Percentiles rank a stretch among this genome's conserved stretches.
These are phyloP conservation scores for Gallinago paraguaiae DNA, from an alignment of 2,113 vertebrate genomes.

Conservation along the genomic window DNA sequence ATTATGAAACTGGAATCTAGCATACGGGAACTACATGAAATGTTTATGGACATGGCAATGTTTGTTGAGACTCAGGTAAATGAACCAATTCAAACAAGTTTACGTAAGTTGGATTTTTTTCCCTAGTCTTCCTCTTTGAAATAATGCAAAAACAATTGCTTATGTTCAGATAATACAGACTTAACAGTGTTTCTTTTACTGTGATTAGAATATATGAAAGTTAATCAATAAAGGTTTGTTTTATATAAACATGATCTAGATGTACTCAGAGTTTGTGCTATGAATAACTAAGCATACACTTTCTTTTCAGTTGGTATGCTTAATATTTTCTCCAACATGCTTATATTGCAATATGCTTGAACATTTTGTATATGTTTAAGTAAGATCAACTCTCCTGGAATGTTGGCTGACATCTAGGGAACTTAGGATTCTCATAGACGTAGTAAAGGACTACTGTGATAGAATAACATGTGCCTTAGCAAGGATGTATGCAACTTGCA, in stretches of 20 bases:
- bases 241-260: background rate
- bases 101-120: rapidly evolving
- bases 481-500: background rate
- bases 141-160: background rate
- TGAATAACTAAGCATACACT: background rate
- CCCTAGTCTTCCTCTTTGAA: background rate
- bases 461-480: background rate
- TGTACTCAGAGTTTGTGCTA: background rate
- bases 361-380: background rate
- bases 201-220: background rate
- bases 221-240: background rate
- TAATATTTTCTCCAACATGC: background rate
- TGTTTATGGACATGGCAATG: conserved; percentile 97
- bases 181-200: background rate
- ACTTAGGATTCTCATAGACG: background rate
- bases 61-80: conserved; percentile 94
- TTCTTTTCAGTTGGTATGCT: background rate
- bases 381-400: background rate
- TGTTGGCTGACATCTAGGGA: background rate
- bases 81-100: background rate
- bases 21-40: conserved; percentile 90
- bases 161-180: background rate
- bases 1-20: conserved; percentile 93
- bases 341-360: background rate
- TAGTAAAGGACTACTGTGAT: background rate